Evolutionary conservation across 2,113 vertebrate species (phyloP), one percentile per base, ranked within the genome.

Genomic region (Todiramphus chloris): DNA sequence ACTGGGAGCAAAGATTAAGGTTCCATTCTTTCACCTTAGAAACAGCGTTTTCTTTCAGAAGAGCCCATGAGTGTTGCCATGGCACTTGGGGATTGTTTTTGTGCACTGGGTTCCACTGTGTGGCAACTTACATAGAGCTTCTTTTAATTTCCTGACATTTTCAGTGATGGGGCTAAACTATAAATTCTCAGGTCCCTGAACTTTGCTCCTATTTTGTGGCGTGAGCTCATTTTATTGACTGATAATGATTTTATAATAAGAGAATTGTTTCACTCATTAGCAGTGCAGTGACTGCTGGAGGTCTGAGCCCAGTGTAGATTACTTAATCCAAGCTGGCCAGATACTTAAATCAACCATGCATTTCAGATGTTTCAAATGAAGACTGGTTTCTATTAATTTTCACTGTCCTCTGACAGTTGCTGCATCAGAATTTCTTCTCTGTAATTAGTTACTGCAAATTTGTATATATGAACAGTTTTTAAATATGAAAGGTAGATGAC

Each of bases 171-270:
- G 33, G 58, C 84, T 85, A 87, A 84, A 88, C 62, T 78, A 53
- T 68, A 80, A 96, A 92, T 93, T 93, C 76, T 93, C 44, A 30
- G 50, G 94, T 84, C 58, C 69, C 39, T 95, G 93, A 96, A 94
- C 95, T 95, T 96, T 94, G 79, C 76, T 86, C 80, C 62, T 89
- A 25, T 93, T 96, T 91, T 96, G 87, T 91, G 37, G 33, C 74
- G 75, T 88, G 83, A 94, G 82, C 43, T 94, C 68, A 46, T 58
- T 91, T 96, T 94, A 93, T 79, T 97, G 92, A 96, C 77, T 60
- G 63, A 83, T 95, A 96, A 92, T 95, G 88, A 83, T 60, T 96
- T 91, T 94, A 76, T 90, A 94, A 79, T 80, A 95, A 89, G 28
- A 96, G 53, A 81, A 90, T 83, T 90, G 68, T 90, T 96, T 97